Base-by-base conservation (phyloP, 2,113 vertebrate species). In the Etia nguti region DNA sequence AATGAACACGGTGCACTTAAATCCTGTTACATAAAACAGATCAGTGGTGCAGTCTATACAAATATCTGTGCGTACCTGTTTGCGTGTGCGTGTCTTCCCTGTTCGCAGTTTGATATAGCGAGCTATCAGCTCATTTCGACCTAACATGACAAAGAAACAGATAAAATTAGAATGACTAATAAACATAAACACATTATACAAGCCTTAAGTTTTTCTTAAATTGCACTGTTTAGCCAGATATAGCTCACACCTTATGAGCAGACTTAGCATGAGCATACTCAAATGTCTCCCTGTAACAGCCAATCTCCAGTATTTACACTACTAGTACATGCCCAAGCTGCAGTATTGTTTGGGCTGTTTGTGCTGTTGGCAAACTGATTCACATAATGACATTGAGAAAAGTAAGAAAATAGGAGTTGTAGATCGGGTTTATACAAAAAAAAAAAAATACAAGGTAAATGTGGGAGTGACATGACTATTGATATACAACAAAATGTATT, bases 41-140 rank as follows among this genome's bases (percentile, higher is more conserved):
- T 77, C 34, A 0, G 5, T 2, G 5, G 1, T 38, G 24, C 1
- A 8, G 10, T 43, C 18, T 11, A 79, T 7, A 36, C 4, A 8
- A 54, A 55, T 9, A 24, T 20, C 9, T 50, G 16, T 57, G 2
- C 94, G 91, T 97, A 98, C 98, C 98, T 99, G 98, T 92, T 99
- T 99, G 88, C 98, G 97, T 5, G 98, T 99, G 88, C 98, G 97
- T 6, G 98, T 99, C 96, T 99, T 99, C 62, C 98, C 98, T 0
- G 98, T 99, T 89, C 98, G 97, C 83, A 99, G 91, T 86, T 99
- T 99, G 95, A 99, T 99, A 87, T 99, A 99, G 77, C 98, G 97
- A 56, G 98, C 98, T 7, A 99, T 99, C 96, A 99, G 92, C 96
- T 99, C 98, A 85, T 99, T 99, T 38, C 98, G 98, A 92, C 98